Evolutionary conservation across 2,888 invertebrate genomes (phyloP), one percentile per base, ranked within the genome.

Genomic region (Pilophorus perplexus): DNA sequence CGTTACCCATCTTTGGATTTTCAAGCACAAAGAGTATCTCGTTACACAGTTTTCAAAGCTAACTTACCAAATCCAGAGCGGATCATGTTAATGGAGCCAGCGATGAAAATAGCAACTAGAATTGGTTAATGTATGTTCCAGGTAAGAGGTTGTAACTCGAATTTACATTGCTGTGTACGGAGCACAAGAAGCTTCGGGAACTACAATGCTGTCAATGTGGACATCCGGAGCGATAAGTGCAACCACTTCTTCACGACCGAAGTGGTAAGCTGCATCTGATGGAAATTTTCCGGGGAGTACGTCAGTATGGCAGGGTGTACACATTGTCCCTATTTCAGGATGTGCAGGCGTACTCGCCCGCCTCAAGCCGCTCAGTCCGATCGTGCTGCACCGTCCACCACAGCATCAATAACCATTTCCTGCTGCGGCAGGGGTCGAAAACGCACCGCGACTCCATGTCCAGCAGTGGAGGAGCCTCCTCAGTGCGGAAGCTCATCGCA

Each of bases 401-500:
- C 48, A 68, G 67, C 40, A 59, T 68, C 77, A 78, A 72, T 65
- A 67, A 59, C 67, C 69, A 66, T 67, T 69, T 64, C 59, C 70
- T 70, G 48, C 62, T 67, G 20, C 70, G 70, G 40, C 76, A 76
- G 18, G 76, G 76, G 0, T 71, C 78, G 52, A 66, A 69, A 67
- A 40, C 40, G 12, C 59, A 59, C 25, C 59, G 85, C 14, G 88
- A 88, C 73, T 88, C 88, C 0, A 81, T 85, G 62, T 84, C 85
- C 23, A 87, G 87, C 54, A 87, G 87, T 0, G 85, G 88, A 27
- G 88, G 88, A 1, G 87, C 88, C 0, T 87, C 87, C 0, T 90
- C 90, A 1, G 89, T 90, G 8, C 82, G 89, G 2, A 82, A 88
- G 0, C 79, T 90, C 12, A 82, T 90, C 60, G 84, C 87, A 0